Percentiles rank a stretch among this genome's conserved stretches.
These are phyloP conservation scores for Thaleichthys pacificus DNA, from an alignment of 2,797 vertebrate species.

Conservation along the genomic window DNA sequence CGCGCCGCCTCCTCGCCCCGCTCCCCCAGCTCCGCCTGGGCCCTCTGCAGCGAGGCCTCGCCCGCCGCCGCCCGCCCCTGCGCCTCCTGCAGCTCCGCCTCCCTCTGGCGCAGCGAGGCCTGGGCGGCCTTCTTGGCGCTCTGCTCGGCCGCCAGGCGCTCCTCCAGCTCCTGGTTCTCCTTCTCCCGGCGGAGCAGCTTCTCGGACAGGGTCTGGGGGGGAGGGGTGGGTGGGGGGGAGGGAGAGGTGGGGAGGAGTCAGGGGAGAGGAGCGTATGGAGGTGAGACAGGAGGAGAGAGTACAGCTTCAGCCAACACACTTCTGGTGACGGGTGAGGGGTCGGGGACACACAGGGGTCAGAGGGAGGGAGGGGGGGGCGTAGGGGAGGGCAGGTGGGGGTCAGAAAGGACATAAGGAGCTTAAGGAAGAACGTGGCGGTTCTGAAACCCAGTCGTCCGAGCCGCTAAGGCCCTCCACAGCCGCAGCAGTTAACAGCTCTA, in stretches of 20 bases:
- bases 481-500: background rate
- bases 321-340: background rate
- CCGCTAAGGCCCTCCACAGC: background rate
- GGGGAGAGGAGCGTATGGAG: background rate
- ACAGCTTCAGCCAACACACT: background rate
- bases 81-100: slow-evolving; percentile 88
- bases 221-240: too few species aligned
- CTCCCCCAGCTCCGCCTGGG: slow-evolving; percentile 80
- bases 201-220: slow-evolving; percentile 79
- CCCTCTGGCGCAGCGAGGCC: slow-evolving; percentile 83
- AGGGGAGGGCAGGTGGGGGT: background rate
- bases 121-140: slow-evolving; percentile 80
- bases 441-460: background rate
- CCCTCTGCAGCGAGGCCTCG: slow-evolving; percentile 81
- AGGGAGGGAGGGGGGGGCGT: too few species aligned
- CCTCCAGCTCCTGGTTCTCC: slow-evolving; percentile 83
- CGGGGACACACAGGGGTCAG: background rate
- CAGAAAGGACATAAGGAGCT: background rate
- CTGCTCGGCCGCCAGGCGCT: slow-evolving; percentile 78
- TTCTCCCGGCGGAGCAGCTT: slow-evolving; percentile 84
- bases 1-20: slow-evolving; percentile 78
- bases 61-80: slow-evolving; percentile 78
- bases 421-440: background rate
- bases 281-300: background rate
- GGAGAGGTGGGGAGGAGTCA: background rate